A percentile compares a stretch with the other conserved stretches of the same genome.
phyloP scores from a whole-genome alignment of 2,888 invertebrate species.

The Heliconius aoede region DNA sequence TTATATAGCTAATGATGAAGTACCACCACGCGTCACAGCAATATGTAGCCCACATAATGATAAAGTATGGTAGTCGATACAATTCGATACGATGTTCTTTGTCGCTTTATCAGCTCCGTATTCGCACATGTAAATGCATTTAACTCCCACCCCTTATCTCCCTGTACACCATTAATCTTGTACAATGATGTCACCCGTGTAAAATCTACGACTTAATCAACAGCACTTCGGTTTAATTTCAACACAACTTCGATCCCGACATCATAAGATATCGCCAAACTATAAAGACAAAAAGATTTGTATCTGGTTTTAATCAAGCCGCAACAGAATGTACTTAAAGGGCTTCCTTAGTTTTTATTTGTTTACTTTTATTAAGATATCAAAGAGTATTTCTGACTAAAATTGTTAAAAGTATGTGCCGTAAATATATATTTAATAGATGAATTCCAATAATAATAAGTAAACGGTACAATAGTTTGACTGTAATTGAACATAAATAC shows the following conservation, averaged over 20 bases:
- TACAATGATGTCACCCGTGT: constrained; percentile 77
- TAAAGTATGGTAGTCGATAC: constrained; percentile 56
- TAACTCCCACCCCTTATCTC: constrained; percentile 80
- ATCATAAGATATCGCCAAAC: constrained; percentile 51
- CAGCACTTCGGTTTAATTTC: constrained; percentile 58
- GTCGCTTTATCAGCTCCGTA: constrained; percentile 79
- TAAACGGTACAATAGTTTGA: background rate
- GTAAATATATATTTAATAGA: background rate
- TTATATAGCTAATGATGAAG: constrained; percentile 14
- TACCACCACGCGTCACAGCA: constrained; percentile 12
- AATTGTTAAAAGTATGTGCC: constrained; percentile 20
- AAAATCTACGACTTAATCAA: constrained; percentile 78
- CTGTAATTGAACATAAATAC: too few relatives aligned
- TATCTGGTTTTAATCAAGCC: constrained; percentile 50
- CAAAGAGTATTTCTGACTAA: constrained; percentile 17
- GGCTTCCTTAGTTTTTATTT: constrained; percentile 43
- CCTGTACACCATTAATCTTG: constrained; percentile 81
- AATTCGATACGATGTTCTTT: constrained; percentile 71
- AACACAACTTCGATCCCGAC: constrained; percentile 58
- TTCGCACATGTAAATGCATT: constrained; percentile 83
- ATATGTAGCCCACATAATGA: constrained; percentile 41
- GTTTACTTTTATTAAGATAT: constrained; percentile 34
- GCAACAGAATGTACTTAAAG: constrained; percentile 41
- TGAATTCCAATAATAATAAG: background rate
- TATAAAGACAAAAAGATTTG: constrained; percentile 51